Evolutionary conservation across 2,113 vertebrate genomes (phyloP).

Genomic region (Acinonyx jubatus): DNA sequence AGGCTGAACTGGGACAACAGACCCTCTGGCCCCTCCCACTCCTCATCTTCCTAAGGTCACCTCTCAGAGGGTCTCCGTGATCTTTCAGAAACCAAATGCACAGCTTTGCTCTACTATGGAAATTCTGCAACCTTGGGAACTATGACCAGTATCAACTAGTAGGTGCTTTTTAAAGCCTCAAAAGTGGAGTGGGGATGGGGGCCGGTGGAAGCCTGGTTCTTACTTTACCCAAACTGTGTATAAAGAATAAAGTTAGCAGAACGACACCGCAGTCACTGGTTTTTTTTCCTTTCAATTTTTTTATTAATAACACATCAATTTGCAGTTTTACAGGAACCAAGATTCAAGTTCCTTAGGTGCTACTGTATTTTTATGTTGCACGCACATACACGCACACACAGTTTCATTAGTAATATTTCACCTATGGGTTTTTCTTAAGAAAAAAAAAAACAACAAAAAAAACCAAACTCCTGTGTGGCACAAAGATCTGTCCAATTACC

Average conservation of each 20-base stretch:
- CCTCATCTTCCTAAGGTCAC: background rate
- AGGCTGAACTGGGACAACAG: background rate
- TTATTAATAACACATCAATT: constrained; percentile 81
- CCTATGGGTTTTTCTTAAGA: constrained; percentile 66
- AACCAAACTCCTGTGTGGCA: constrained; percentile 54
- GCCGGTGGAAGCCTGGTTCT: constrained; percentile 41
- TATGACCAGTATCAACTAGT: background rate
- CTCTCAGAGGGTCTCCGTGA: background rate
- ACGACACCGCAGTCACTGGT: constrained; percentile 51
- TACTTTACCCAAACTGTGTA: constrained; percentile 65
- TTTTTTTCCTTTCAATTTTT: constrained; percentile 42
- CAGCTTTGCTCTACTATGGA: background rate
- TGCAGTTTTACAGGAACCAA: constrained; percentile 76
- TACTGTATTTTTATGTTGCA: constrained; percentile 74
- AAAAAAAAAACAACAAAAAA: constrained; percentile 62
- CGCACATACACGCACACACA: constrained; percentile 69
- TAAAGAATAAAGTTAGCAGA: constrained; percentile 74
- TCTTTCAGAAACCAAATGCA: constrained; percentile 56
- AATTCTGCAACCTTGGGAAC: constrained; percentile 5
- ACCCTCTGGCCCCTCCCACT: background rate
- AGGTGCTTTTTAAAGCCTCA: constrained; percentile 12
- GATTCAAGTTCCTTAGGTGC: constrained; percentile 62
- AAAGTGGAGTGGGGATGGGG: constrained; percentile 24
- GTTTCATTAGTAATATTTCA: constrained; percentile 75
- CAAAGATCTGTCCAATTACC: constrained; percentile 64